Base-by-base conservation (phyloP, 2,797 vertebrate species). In the Staurois parvus region DNA sequence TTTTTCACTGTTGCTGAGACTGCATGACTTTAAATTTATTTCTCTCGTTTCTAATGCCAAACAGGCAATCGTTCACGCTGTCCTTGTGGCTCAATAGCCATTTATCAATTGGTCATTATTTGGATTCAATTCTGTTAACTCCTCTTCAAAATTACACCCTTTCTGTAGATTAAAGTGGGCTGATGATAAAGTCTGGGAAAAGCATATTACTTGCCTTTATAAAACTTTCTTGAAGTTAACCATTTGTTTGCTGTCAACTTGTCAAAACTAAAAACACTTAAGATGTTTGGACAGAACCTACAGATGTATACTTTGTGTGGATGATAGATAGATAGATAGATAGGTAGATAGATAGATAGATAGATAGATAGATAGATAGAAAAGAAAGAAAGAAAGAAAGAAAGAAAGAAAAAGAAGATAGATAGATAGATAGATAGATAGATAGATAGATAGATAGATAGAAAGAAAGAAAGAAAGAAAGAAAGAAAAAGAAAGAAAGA, bases 21-120 rank as follows among this genome's bases (percentile, higher is more conserved):
- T 85, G 87, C 79, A 89, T 80, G 88, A 72, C 85, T 88, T 84
- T 91, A 92, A 92, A 92, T 91, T 89, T 93, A 88, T 90, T 87
- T 92, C 80, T 83, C 91, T 91, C 89, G 90, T 81, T 86, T 91
- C 86, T 91, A 87, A 89, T 89, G 91, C 89, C 91, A 92, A 92
- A 93, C 89, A 89, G 86, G 90, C 91, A 93, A 92, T 92, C 91
- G 91, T 92, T 91, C 88, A 89, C 90, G 90, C 89, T 91, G 92
- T 92, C 90, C 92, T 89, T 89, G 91, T 89, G 92, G 90, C 89
- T 94, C 92, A 92, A 92, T 92, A 79, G 19, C 88, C 88, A 93
- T 94, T 94, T 93, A 94, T 94, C 92, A 93, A 93, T 94, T 92
- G 94, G 95, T 93, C 88, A 76, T 92, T 94, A 93, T 91, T 92